phyloP scores from a whole-genome alignment of 2,888 invertebrate species.

The Octodonta nipae region DNA sequence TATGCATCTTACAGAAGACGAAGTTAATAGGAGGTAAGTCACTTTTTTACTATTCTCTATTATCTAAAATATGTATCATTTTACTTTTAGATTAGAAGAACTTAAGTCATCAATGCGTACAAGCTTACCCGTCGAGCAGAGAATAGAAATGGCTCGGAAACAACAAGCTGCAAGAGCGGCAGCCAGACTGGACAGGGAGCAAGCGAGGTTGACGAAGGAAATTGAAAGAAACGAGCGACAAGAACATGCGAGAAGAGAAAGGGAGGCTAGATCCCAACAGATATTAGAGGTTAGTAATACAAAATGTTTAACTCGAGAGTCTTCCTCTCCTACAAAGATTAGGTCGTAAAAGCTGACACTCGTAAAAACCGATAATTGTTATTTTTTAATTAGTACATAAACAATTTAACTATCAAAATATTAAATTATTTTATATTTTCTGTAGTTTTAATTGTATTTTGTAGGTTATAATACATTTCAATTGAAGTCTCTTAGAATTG shows the following conservation, averaged over 20 bases:
- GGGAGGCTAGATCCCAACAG: constrained; percentile 72
- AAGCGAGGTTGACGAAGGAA: constrained; percentile 51
- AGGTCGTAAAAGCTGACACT: no score
- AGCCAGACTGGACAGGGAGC: constrained; percentile 57
- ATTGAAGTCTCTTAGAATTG: no score
- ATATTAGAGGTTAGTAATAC: constrained; percentile 76
- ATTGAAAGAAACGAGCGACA: constrained; percentile 70
- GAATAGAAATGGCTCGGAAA: constrained; percentile 59
- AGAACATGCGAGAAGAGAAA: constrained; percentile 68
- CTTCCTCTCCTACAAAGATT: no score
- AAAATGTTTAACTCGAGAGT: neutral
- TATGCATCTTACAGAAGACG: constrained; percentile 64
- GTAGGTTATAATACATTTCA: no score
- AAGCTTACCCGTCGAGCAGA: constrained; percentile 56
- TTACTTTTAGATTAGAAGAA: constrained; percentile 46
- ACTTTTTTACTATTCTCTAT: no score
- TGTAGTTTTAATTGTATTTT: no score
- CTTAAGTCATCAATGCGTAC: constrained; percentile 50
- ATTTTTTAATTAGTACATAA: no score
- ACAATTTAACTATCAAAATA: no score
- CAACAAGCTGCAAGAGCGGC: constrained; percentile 65
- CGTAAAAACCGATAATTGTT: no score
- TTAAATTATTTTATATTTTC: no score
- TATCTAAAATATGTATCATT: neutral
- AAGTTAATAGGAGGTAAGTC: constrained; percentile 62